Base-by-base conservation (phyloP, 2,888 invertebrate genomes). In the Micropterix aruncella region DNA sequence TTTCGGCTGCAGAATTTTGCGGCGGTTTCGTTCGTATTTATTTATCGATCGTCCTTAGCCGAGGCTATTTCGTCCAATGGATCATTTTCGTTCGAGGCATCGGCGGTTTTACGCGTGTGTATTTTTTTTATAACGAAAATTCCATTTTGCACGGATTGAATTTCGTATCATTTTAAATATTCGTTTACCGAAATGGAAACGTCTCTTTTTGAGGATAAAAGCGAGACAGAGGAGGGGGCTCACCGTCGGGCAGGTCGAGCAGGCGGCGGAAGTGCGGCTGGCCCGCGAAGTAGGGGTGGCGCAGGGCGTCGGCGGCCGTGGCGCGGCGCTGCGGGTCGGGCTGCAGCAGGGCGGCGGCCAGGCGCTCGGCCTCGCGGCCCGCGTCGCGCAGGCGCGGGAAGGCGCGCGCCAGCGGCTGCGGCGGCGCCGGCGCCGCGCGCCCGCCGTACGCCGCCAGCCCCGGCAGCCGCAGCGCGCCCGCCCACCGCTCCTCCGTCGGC, bases 401-500 rank as follows among this genome's bases (percentile, higher is more conserved):
- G 52, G 83, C 84, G 52, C 83, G 75, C 52, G 90, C 88, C 57
- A 93, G 75, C 61, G 85, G 79, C 55, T 85, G 79, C 55, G 80
- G 72, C 53, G 80, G 77, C 65, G 85, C 81, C 60, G 78, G 73
- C 57, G 80, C 80, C 74, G 66, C 58, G 27, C 66, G 58, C 16
- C 60, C 17, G 53, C 61, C 56, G 69, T 88, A 83, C 54, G 81
- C 77, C 56, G 83, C 83, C 62, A 92, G 90, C 50, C 91, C 88
- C 12, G 90, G 87, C 57, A 91, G 75, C 53, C 84, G 81, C 44
- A 85, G 81, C 46, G 94, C 92, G 47, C 95, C 93, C 49, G 80
- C 74, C 96, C 97, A 97, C 55, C 85, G 86, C 52, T 90, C 85
- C 63, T 94, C 93, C 12, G 86, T 85, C 17, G 97, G 97, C 38